Base-by-base conservation (phyloP, 2,888 invertebrate species). In the Lacanobia oleracea region DNA sequence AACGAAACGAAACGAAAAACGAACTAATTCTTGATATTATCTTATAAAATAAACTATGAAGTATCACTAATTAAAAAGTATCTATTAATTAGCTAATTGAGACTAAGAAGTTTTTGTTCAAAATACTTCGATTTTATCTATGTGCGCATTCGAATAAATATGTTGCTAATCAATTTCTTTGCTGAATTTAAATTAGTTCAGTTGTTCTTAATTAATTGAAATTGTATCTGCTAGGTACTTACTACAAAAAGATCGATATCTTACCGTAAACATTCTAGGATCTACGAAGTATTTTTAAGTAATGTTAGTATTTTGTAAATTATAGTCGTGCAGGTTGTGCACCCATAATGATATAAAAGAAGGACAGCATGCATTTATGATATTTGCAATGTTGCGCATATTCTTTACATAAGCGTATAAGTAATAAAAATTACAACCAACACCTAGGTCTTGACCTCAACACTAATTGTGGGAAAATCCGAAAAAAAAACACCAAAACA, bases 141-240 rank as follows among this genome's bases (percentile, higher is more conserved):
- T n/a, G 27, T 37, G 56, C 48, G 57, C 50, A 59, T 37, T 51
- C 14, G 64, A 79, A 79, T 77, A 74, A 68, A 74, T 72, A 67
- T 67, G 57, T 59, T 27, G 5, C 12, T 76, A 48, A 62, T 62
- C 14, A 57, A 66, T 72, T 78, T 78, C 53, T 75, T 77, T 71
- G 21, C 50, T 54, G 59, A 50, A 77, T 75, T 72, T 37, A 10
- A 37, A 71, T 54, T 64, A 27, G 33, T 71, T 53, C 8, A 59
- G 57, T 50, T 71, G 51, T 16, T 50, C 23, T 43, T 71, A 63
- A 43, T 70, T 64, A 63, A 51, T 71, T 53, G 37, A 23, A 27
- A 18, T 57, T 45, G 43, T 40, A 33, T 21, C 40, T 51, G 18
- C 37, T 62, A 9, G 21, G 59, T 48, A 48, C 5, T 7, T 48